A percentile compares a stretch with the other conserved stretches of the same genome.
These are phyloP conservation scores for Sebastes matsubarae DNA, from an alignment of 2,797 vertebrate genomes.

Conservation along the genomic window DNA sequence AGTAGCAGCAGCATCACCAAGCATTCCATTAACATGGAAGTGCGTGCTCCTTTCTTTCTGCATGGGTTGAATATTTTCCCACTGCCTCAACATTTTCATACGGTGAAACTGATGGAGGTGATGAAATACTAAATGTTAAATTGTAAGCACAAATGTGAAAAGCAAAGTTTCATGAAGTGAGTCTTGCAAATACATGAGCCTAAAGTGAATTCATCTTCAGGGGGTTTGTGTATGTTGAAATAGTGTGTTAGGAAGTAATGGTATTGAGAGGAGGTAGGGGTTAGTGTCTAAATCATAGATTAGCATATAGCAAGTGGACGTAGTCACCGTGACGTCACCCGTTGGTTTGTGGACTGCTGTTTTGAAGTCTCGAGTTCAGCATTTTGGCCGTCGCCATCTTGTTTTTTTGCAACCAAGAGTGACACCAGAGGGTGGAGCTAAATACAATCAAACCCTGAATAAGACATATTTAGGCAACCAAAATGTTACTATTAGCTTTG, in stretches of 20 bases:
- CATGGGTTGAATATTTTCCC: constrained; percentile 6
- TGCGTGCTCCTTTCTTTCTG: constrained; percentile 1
- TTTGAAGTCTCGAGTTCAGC: too few relatives aligned
- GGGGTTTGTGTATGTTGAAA: not conserved
- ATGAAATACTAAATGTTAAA: constrained; percentile 38
- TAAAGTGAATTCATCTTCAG: not conserved
- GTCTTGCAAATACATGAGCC: not conserved
- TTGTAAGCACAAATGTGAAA: constrained; percentile 6
- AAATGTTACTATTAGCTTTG: too few relatives aligned
- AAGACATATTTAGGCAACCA: too few relatives aligned
- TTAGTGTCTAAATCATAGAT: not conserved
- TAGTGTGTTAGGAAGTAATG: not conserved
- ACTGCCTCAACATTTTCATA: constrained; percentile 2
- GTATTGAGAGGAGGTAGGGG: not conserved
- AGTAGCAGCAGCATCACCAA: not conserved
- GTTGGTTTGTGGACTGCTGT: too few relatives aligned
- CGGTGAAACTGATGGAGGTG: constrained; percentile 5
- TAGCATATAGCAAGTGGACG: too few relatives aligned
- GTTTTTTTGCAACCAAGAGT: too few relatives aligned
- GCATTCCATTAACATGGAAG: constrained; percentile 3
- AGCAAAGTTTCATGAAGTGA: constrained; percentile 11
- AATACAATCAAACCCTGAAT: too few relatives aligned
- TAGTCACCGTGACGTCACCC: too few relatives aligned
- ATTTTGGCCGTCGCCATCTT: too few relatives aligned
- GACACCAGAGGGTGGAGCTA: too few relatives aligned